Evolutionary conservation across 2,888 invertebrate species (phyloP), one percentile per base, ranked within the genome.

Genomic region (Parnassius smintheus): DNA sequence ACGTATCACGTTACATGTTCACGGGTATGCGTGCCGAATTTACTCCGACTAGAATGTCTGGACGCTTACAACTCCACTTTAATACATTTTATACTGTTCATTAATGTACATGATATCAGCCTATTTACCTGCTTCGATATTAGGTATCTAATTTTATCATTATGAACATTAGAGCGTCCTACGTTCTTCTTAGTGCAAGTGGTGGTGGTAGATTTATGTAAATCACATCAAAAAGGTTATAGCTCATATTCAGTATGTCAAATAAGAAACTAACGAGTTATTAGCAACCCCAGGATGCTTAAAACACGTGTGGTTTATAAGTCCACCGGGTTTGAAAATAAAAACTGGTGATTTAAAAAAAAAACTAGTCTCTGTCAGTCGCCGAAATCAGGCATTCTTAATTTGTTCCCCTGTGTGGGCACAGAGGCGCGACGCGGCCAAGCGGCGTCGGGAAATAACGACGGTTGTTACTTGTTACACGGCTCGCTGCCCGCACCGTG

Each of bases 1-100:
- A 90, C 88, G 86, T 88, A 89, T 89, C 85, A 77, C 79, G 78
- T 88, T 87, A 83, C 86, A 83, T 78, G 76, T 82, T 75, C 78
- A 75, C 76, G 70, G 74, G 72, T 76, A 74, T 77, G 75, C 71
- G 74, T 72, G 72, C 72, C 71, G 76, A 76, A 78, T 78, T 72
- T 71, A 63, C 68, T 68, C 66, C 66, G 68, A 63, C 64, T 60
- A 61, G 56, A 61, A 50, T 52, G 25, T 12, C 11, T 22, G 25
- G 13, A 45, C 45, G 55, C 42, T 41, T 9, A n/a, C 54, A 41
- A 35, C 50, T 13, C 49, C 10, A 12, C 9, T 42, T 50, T 18
- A 13, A 49, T 4, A n/a, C 42, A 53, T 55, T 9, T 22, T 45
- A 22, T 44, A 11, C 12, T 9, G 8, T 22, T 12, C 2, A 22